phyloP scores from a whole-genome alignment of 2,888 invertebrate species.

The Agonopterix heracliana region DNA sequence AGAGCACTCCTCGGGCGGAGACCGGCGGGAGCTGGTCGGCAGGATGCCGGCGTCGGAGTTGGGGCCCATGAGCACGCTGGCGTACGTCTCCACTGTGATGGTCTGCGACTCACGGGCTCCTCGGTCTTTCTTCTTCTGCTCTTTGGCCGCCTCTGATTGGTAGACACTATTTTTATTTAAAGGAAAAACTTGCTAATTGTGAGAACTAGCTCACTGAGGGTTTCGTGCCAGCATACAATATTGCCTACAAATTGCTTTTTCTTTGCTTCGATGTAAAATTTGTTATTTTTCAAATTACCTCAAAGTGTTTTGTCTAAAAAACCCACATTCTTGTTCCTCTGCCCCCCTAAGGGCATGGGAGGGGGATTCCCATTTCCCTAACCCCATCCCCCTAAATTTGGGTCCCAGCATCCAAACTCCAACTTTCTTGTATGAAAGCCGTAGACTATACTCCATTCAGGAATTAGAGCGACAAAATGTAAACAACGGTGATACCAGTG shows the following conservation, averaged over 20 bases:
- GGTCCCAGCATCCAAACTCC: no score
- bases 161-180: background rate
- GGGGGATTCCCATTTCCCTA: no score
- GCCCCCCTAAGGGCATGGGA: no score
- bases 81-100: conserved; percentile 88
- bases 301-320: no score
- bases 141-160: conserved; percentile 48
- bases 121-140: conserved; percentile 75
- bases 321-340: no score
- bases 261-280: background rate
- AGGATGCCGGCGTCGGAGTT: conserved; percentile 72
- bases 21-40: conserved; percentile 78
- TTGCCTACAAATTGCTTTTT: background rate
- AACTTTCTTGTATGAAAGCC: no score
- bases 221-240: no score
- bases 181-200: background rate
- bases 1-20: conserved; percentile 50
- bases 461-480: no score
- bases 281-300: background rate
- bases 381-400: no score
- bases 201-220: background rate
- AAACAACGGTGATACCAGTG: no score
- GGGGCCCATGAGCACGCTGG: conserved; percentile 77
- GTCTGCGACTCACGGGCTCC: conserved; percentile 82
- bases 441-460: no score